Evolutionary conservation across 2,113 vertebrate genomes (phyloP), one percentile per base, ranked within the genome.

Genomic region (Brachyistius frenatus): DNA sequence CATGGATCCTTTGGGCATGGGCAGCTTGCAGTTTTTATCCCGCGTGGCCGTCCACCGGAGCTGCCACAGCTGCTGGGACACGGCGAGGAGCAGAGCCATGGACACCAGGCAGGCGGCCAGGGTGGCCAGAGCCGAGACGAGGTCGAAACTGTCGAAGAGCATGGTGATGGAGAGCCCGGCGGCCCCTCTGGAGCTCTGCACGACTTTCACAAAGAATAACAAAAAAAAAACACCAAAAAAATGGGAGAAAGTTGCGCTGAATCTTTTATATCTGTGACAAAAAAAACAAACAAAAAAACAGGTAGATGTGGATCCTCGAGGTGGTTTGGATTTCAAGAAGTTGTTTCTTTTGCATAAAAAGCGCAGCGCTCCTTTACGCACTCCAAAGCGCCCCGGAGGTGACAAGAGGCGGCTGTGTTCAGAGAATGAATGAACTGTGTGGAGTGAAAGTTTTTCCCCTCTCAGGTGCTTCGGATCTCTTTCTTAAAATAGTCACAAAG

Each of bases 51-150:
- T 97, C 98, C 98, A 98, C 58, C 98, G 93, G 73, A 98, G 95
- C 93, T 98, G 97, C 98, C 98, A 99, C 86, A 99, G 95, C 94
- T 98, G 97, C 94, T 98, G 97, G 88, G 97, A 97, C 76, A 98
- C 97, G 64, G 96, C 97, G 93, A 98, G 94, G 54, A 99, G 95
- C 89, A 99, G 95, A 47, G 95, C 96, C 94, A 99, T 94, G 73
- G 97, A 99, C 88, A 97, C 96, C 91, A 98, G 86, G 94, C 97
- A 98, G 76, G 97, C 97, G 78, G 96, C 96, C 86, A 97, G 94
- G 23, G 97, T 98, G 93, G 97, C 97, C 95, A 98, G 95, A 81
- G 96, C 97, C 83, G 97, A 99, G 86, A 98, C 94, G 85, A 98
- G 93, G 92, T 99, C 97, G 93, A 98, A 97, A 78, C 95, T 94